A percentile compares a stretch with the other conserved stretches of the same genome.
Conservation (phyloP, 1,140 invertebrate genomes). For the Probaryconus sp. region DNA sequence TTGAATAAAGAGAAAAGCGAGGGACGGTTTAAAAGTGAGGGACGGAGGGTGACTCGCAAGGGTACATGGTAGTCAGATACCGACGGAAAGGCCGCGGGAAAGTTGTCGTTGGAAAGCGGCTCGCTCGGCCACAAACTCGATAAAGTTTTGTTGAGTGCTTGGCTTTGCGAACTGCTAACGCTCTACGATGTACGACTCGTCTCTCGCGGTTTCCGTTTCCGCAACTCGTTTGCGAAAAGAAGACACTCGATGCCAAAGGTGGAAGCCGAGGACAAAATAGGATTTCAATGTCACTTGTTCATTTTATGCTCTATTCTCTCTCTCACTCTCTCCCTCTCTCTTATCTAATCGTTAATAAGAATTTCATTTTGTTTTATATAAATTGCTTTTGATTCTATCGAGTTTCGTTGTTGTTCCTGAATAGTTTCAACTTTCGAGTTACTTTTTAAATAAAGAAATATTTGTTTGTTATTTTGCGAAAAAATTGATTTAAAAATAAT, state of each 20-base stretch:
- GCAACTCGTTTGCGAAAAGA: constrained; percentile 53
- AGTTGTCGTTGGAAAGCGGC: constrained; percentile 71
- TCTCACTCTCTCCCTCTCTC: too few relatives aligned
- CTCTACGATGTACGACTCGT: constrained; percentile 60
- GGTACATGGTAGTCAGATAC: constrained; percentile 39
- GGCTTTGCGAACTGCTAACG: constrained; percentile 59
- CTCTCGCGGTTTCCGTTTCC: constrained; percentile 69
- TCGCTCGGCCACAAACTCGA: constrained; percentile 74
- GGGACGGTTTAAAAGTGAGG: constrained; percentile 51
- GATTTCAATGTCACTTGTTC: constrained; percentile 59
- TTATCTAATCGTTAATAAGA: not conserved
- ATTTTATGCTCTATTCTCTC: constrained; percentile 58
- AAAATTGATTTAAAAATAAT: too few relatives aligned
- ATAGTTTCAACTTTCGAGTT: too few relatives aligned
- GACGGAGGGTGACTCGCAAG: constrained; percentile 31
- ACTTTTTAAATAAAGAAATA: too few relatives aligned
- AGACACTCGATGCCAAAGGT: constrained; percentile 25
- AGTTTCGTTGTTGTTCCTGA: too few relatives aligned
- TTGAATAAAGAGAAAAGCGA: constrained; percentile 69
- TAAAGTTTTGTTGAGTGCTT: constrained; percentile 71
- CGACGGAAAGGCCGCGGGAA: constrained; percentile 61
- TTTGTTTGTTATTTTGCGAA: too few relatives aligned
- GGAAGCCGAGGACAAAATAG: constrained; percentile 65
- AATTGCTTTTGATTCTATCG: too few relatives aligned
- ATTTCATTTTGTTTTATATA: too few relatives aligned